Conservation (phyloP, 2,888 invertebrate species). For the Coleophora flavipennella region DNA sequence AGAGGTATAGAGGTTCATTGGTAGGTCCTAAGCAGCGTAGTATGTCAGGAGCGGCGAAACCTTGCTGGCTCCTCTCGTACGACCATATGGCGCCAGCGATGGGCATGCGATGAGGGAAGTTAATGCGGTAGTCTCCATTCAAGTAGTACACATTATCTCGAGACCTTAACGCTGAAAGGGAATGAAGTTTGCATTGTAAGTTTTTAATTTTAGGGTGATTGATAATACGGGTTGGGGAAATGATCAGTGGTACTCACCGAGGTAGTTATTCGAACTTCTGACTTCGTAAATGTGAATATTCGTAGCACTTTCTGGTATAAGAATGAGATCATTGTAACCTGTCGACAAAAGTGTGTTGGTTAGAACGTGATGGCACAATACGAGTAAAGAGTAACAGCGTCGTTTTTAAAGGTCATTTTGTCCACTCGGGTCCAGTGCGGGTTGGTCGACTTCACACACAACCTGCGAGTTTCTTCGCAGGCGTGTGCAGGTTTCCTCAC, state of each 20-base stretch:
- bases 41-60: conserved; percentile 87
- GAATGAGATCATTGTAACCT: conserved; percentile 94
- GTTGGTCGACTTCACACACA: too few relatives aligned
- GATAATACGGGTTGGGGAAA: background rate
- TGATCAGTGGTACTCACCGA: conserved; percentile 72
- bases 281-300: conserved; percentile 87
- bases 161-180: conserved; percentile 79
- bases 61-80: conserved; percentile 87
- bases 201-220: too few relatives aligned
- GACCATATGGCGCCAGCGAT: conserved; percentile 91
- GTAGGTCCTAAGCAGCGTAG: conserved; percentile 89
- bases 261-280: conserved; percentile 88
- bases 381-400: too few relatives aligned
- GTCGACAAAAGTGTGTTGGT: conserved; percentile 18
- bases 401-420: too few relatives aligned
- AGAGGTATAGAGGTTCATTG: conserved; percentile 89
- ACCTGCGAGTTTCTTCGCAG: too few relatives aligned
- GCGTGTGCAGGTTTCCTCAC: too few relatives aligned
- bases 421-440: too few relatives aligned
- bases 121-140: conserved; percentile 96
- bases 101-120: conserved; percentile 84
- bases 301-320: conserved; percentile 95
- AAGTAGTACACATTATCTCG: conserved; percentile 87
- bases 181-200: background rate
- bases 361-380: too few relatives aligned